Base-by-base conservation (phyloP, 2,888 invertebrate genomes). In the Cryptocephalus moraei region DNA sequence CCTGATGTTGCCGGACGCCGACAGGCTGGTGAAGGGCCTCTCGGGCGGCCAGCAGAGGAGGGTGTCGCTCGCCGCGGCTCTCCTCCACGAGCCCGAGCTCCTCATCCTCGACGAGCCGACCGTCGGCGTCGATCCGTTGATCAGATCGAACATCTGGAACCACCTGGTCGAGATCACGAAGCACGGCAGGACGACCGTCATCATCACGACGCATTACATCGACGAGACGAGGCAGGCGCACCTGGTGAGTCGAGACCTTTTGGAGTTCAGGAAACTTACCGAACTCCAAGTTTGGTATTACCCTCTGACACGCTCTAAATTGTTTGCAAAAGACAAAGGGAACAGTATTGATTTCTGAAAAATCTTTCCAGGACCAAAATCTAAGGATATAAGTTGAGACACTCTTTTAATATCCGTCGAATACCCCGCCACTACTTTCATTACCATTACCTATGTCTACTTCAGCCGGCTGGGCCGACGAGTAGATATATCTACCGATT, bases 181-280 rank as follows among this genome's bases (percentile, higher is more conserved):
- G 73, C 85, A 86, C 53, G 87, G 89, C 36, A 85, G 88, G 69
- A 93, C 91, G 71, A 94, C 94, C 13, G 93, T 94, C 58, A 91
- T 89, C 56, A 87, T 89, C 52, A 90, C 89, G 56, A 89, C 94
- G 65, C 90, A 95, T 81, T 95, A 95, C 65, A 93, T 94, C 51
- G 94, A 95, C 70, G 94, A 95, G 73, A 93, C 94, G 13, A 73
- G 90, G 57, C 91, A 91, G 73, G 91, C 91, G 51, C 88, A 91
- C 66, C 80, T 86, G 66, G 91, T 91, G 71, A 80, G 80, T 46
- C 9, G 2, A 33, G n/a, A n/a, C n/a, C n/a, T n/a, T n/a, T n/a
- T n/a, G n/a, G n/a, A n/a, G n/a, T n/a, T n/a, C n/a, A n/a, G n/a
- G n/a, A n/a, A n/a, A n/a, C n/a, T n/a, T n/a, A 34, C 34, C 34